Conservation (phyloP, 2,888 invertebrate genomes). For the Napeogenes inachia region DNA sequence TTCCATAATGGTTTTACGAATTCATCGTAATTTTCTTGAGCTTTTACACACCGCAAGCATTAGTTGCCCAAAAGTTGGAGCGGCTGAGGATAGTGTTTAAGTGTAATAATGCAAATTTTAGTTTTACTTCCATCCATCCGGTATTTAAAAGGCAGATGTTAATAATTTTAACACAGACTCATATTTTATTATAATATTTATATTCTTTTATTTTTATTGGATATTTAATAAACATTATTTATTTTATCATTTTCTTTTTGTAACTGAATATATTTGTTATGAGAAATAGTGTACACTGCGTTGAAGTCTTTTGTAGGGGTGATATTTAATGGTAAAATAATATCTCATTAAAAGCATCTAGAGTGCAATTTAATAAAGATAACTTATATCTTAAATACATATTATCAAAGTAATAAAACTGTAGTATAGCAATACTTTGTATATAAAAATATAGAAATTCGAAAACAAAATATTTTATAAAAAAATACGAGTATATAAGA, state of each 20-base stretch:
- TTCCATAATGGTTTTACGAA: constrained; percentile 10
- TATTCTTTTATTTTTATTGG: not conserved
- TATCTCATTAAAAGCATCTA: too few species aligned
- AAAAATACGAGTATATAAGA: too few species aligned
- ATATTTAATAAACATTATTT: not conserved
- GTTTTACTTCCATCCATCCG: constrained; percentile 46
- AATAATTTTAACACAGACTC: constrained; percentile 7
- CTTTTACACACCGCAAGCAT: constrained; percentile 28
- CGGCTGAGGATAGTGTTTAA: constrained; percentile 39
- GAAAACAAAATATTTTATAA: too few species aligned
- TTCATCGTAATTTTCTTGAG: constrained; percentile 18
- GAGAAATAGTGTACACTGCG: constrained; percentile 26
- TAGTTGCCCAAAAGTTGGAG: constrained; percentile 39
- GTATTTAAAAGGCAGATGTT: constrained; percentile 53
- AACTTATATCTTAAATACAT: too few species aligned
- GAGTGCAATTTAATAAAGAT: too few species aligned
- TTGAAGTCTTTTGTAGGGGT: constrained; percentile 46
- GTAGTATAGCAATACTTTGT: too few species aligned
- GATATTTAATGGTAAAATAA: not conserved
- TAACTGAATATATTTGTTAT: not conserved
- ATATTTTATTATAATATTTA: not conserved
- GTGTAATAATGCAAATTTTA: constrained; percentile 48
- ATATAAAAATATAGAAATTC: too few species aligned
- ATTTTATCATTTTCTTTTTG: too few species aligned
- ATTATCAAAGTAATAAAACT: too few species aligned